Conservation (phyloP, 2,113 vertebrate genomes). For the Ophthalmolycus amberensis region DNA sequence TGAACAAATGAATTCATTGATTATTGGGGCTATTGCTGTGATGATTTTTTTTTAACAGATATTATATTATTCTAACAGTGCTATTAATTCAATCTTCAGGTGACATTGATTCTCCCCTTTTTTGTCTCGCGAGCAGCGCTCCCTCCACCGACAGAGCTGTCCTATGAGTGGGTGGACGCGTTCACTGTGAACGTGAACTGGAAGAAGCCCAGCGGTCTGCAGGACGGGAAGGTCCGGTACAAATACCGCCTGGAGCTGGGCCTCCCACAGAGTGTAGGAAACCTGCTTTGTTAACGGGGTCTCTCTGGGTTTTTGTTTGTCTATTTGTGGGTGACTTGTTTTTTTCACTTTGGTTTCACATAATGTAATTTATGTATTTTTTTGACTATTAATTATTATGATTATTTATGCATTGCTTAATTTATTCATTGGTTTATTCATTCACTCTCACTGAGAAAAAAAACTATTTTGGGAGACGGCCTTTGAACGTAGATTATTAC, state of each 20-base stretch:
- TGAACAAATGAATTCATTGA: too few relatives aligned
- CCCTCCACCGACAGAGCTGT: slow-evolving; percentile 15
- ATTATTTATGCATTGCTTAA: background rate
- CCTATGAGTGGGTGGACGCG: background rate
- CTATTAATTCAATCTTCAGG: background rate
- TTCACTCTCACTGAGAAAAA: background rate
- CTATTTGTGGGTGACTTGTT: too few relatives aligned
- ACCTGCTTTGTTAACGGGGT: background rate
- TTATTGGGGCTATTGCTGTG: too few relatives aligned
- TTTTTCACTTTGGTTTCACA: background rate
- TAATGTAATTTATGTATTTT: background rate
- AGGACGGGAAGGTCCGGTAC: accelerated
- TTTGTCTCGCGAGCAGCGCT: background rate
- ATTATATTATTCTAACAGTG: background rate
- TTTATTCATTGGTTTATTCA: background rate
- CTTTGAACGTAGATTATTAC: background rate
- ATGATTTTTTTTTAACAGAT: too few relatives aligned
- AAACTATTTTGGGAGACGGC: background rate
- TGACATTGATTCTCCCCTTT: background rate
- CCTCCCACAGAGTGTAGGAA: background rate
- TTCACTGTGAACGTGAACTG: slow-evolving; percentile 47
- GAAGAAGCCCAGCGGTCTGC: slow-evolving; percentile 40
- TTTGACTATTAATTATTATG: background rate
- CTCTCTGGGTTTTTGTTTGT: background rate
- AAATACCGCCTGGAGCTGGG: accelerated